Conservation (phyloP, 2,113 vertebrate genomes). For the Lamprologus tigripictilis region DNA sequence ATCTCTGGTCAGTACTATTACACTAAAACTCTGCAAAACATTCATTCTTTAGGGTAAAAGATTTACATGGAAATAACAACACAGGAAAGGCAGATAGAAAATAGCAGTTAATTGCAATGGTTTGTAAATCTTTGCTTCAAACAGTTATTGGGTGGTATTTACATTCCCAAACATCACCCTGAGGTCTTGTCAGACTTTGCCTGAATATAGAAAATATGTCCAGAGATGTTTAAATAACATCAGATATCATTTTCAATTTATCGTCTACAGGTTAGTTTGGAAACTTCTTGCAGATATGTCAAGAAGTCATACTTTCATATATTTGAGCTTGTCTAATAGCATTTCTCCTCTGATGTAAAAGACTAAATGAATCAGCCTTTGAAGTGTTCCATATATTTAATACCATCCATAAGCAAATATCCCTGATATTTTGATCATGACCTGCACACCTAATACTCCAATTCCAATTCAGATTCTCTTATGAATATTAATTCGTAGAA, state of each 20-base stretch:
- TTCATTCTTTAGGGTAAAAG: neutral
- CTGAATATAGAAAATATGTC: neutral
- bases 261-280: neutral
- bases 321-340: neutral
- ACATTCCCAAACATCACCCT: neutral
- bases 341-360: neutral
- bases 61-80: neutral
- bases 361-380: neutral
- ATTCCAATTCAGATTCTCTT: slow-evolving; percentile 1
- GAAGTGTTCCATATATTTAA: slow-evolving; percentile 7
- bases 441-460: neutral
- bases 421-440: slow-evolving; percentile 1
- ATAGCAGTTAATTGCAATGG: neutral
- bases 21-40: neutral
- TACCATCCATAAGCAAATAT: neutral
- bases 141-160: neutral
- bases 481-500: slow-evolving; percentile 30
- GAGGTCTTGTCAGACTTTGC: neutral
- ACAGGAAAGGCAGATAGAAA: neutral
- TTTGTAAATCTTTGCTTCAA: neutral
- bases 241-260: neutral
- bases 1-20: neutral
- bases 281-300: neutral
- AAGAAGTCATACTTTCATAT: neutral
- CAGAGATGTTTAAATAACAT: neutral